Conservation (phyloP, 2,888 invertebrate species). For the Troides aeacus region DNA sequence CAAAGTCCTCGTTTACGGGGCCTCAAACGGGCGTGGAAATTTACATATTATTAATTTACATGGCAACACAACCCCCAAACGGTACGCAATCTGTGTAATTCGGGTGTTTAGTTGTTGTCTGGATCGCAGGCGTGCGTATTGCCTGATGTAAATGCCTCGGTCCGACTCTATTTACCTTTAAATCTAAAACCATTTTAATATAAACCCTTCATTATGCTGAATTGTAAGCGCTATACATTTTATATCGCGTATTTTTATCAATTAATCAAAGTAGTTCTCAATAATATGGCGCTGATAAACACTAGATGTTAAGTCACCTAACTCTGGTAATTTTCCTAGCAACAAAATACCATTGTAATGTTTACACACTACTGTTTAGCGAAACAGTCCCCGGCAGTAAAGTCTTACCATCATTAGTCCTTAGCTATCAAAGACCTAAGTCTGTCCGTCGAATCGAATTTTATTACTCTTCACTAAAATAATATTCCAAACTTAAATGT, state of each 20-base stretch:
- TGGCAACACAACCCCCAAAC: slow-evolving; percentile 53
- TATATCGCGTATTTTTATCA: background rate
- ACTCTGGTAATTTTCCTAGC: too few species aligned
- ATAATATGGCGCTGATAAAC: too few species aligned
- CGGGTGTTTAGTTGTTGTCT: slow-evolving; percentile 62
- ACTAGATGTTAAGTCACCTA: too few species aligned
- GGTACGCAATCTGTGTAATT: slow-evolving; percentile 72
- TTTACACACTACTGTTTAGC: too few species aligned
- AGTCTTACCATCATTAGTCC: too few species aligned
- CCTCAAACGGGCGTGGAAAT: slow-evolving; percentile 58
- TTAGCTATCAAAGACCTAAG: too few species aligned
- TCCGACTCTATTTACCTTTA: slow-evolving; percentile 39
- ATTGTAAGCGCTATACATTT: background rate
- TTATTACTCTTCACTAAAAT: too few species aligned
- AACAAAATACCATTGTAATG: too few species aligned
- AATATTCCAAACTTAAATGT: too few species aligned
- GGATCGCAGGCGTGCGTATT: slow-evolving; percentile 32
- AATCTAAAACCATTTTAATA: background rate
- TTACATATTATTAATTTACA: slow-evolving; percentile 79
- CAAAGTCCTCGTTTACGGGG: slow-evolving; percentile 45
- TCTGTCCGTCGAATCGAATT: too few species aligned
- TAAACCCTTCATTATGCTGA: background rate
- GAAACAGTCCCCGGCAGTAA: too few species aligned
- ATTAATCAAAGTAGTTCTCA: background rate
- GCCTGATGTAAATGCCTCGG: slow-evolving; percentile 29